phyloP scores from a whole-genome alignment of 2,113 vertebrate species.

The Oplegnathus fasciatus region DNA sequence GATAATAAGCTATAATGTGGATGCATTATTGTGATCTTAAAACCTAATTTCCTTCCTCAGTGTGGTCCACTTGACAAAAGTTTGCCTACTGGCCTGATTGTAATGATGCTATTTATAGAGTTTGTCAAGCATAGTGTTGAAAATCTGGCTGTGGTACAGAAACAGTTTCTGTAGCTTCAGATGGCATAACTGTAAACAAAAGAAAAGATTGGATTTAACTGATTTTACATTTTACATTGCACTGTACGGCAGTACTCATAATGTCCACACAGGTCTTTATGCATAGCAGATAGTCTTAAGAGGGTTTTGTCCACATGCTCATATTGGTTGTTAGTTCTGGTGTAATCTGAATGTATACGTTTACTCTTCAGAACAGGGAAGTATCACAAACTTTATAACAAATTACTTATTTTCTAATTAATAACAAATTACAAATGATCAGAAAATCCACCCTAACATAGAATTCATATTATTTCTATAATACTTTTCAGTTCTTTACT shows the following conservation, averaged over 20 bases:
- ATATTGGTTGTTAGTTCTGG: not conserved
- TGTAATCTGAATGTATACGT: too few species aligned
- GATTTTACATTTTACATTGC: not conserved
- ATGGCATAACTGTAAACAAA: not conserved
- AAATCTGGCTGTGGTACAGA: constrained; percentile 8
- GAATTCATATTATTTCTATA: too few species aligned
- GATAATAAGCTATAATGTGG: constrained; percentile 7
- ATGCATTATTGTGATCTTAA: constrained; percentile 34
- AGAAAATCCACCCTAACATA: too few species aligned
- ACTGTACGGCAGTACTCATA: not conserved
- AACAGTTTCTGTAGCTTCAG: not conserved
- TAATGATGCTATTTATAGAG: constrained; percentile 24
- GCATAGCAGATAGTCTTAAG: not conserved
- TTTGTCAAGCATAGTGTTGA: not conserved
- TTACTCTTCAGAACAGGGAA: too few species aligned
- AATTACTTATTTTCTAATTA: too few species aligned
- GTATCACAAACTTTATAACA: too few species aligned
- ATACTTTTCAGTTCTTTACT: too few species aligned
- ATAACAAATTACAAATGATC: too few species aligned
- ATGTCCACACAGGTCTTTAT: not conserved
- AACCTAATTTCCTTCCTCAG: constrained; percentile 24
- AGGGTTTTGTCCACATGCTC: not conserved
- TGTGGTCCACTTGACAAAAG: constrained; percentile 15
- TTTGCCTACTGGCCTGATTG: constrained; percentile 14
- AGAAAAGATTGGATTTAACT: not conserved